A percentile compares a stretch with the other conserved stretches of the same genome.
These are phyloP conservation scores for Archocentrus centrarchus DNA, from an alignment of 2,113 vertebrate genomes.

Conservation along the genomic window DNA sequence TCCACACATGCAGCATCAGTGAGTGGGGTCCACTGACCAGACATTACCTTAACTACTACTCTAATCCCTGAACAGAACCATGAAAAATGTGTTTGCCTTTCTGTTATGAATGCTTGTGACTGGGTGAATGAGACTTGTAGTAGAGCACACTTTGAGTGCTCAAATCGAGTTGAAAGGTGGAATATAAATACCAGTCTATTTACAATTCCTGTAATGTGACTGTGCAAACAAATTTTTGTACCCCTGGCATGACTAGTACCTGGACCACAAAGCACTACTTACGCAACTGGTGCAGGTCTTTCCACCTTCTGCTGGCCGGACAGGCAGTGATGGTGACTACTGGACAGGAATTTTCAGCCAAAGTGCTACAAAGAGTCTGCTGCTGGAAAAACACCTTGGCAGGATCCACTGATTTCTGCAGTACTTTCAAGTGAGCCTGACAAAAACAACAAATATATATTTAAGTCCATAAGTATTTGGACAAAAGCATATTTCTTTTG, in stretches of 20 bases:
- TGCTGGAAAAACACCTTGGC: constrained; percentile 85
- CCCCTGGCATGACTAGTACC: background rate
- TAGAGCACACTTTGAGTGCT: background rate
- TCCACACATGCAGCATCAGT: background rate
- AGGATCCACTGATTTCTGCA: constrained; percentile 81
- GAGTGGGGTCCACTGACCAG: background rate
- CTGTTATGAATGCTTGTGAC: background rate
- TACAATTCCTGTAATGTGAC: background rate
- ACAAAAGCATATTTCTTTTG: background rate
- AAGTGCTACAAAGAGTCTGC: constrained; percentile 84
- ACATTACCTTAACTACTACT: background rate
- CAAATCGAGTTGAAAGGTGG: background rate
- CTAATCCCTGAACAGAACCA: background rate
- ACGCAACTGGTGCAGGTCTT: constrained; percentile 87
- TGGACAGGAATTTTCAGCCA: constrained; percentile 89
- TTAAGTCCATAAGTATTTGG: background rate
- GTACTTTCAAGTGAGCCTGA: constrained; percentile 88
- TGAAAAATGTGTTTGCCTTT: background rate
- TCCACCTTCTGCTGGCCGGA: constrained; percentile 80
- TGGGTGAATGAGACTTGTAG: background rate
- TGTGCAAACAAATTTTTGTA: background rate
- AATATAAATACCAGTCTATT: background rate
- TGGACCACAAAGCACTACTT: constrained; percentile 72
- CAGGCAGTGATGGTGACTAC: constrained; percentile 92
- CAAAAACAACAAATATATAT: background rate